Conservation (phyloP, 2,797 vertebrate genomes). For the Platalea minor region DNA sequence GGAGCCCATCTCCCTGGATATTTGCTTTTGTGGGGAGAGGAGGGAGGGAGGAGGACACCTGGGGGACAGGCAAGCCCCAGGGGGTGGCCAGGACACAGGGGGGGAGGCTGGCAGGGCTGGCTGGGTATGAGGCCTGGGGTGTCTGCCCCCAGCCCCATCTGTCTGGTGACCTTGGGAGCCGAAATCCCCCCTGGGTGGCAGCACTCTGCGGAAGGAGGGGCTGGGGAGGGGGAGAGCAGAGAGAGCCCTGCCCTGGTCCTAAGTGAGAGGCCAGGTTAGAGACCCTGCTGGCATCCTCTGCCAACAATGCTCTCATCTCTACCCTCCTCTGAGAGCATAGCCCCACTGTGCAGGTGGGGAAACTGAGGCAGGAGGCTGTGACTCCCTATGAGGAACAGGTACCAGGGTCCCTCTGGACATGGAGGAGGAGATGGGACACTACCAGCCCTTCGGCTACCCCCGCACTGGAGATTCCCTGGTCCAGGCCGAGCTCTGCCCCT, state of each 20-base stretch:
- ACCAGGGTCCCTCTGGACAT: neutral
- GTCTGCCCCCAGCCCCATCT: neutral
- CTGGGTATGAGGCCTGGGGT: accelerated
- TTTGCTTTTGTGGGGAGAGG: neutral
- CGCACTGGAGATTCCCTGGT: accelerated
- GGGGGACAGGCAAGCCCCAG: neutral
- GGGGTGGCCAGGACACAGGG: neutral
- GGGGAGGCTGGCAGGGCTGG: neutral
- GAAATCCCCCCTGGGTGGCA: neutral
- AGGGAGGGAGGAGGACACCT: neutral
- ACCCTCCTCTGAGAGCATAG: accelerated
- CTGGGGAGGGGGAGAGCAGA: neutral
- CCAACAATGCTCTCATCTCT: accelerated
- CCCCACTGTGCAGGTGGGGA: neutral
- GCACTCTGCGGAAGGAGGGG: neutral
- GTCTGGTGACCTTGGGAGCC: neutral
- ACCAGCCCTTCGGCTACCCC: accelerated
- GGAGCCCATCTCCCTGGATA: conserved; percentile 11
- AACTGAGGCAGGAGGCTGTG: conserved; percentile 24
- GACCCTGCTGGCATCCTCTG: neutral
- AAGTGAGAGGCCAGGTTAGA: accelerated
- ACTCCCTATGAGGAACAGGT: accelerated
- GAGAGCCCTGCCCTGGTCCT: neutral
- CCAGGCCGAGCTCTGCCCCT: neutral
- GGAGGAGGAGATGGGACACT: neutral